These are phyloP conservation scores for Eupithecia subumbrata DNA, from an alignment of 2,888 invertebrate species.

Conservation along the genomic window DNA sequence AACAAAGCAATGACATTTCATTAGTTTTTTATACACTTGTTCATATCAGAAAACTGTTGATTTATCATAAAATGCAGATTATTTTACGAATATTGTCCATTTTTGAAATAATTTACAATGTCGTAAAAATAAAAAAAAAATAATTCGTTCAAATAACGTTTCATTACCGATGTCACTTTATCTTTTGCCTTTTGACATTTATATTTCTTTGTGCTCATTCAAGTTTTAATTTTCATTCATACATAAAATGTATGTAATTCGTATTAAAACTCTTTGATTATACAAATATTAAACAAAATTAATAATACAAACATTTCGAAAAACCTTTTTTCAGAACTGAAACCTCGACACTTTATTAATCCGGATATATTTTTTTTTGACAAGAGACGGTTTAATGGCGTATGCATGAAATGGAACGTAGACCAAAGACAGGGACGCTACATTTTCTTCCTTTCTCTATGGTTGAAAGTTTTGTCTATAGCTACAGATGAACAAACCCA, in stretches of 20 bases:
- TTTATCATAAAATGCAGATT: conserved; percentile 68
- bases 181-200: conserved; percentile 8
- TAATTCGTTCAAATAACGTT: conserved; percentile 78
- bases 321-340: not conserved
- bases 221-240: not conserved
- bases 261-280: not conserved
- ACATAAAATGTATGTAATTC: not conserved
- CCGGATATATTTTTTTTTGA: not conserved
- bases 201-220: not conserved
- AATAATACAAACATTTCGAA: not conserved
- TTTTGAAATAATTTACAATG: conserved; percentile 81
- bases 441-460: conserved; percentile 36
- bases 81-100: conserved; percentile 78
- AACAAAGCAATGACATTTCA: conserved; percentile 83
- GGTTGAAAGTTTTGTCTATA: conserved; percentile 13
- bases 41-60: conserved; percentile 59
- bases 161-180: conserved; percentile 59
- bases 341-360: too few relatives aligned
- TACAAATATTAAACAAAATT: not conserved
- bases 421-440: conserved; percentile 64
- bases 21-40: conserved; percentile 71
- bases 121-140: conserved; percentile 78
- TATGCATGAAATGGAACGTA: conserved; percentile 58
- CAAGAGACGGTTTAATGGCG: too few relatives aligned
- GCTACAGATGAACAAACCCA: not conserved